Evolutionary conservation across 2,113 vertebrate genomes (phyloP).

Genomic region (Arothron firmamentum): DNA sequence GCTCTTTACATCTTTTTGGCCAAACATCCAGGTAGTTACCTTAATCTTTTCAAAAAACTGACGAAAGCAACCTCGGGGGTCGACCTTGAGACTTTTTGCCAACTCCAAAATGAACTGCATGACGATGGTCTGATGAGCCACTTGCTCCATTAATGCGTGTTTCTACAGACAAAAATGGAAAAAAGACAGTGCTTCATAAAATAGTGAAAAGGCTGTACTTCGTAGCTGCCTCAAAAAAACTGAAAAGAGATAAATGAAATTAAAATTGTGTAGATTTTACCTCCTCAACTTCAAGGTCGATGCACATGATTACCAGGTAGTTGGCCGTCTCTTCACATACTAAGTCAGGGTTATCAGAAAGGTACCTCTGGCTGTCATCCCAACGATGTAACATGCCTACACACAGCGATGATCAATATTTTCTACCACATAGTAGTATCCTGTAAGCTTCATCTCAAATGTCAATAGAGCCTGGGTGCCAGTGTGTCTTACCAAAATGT

Average conservation of each 20-base stretch:
- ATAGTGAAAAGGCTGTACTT: neutral
- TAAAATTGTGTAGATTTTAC: slow-evolving; percentile 49
- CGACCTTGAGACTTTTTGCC: slow-evolving; percentile 90
- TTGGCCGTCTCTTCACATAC: slow-evolving; percentile 95
- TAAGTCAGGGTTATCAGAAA: slow-evolving; percentile 85
- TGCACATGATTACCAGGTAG: slow-evolving; percentile 96
- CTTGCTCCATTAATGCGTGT: slow-evolving; percentile 90
- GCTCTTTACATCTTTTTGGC: neutral
- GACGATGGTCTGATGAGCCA: slow-evolving; percentile 95
- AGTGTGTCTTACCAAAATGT: slow-evolving; percentile 81
- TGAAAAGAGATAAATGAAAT: neutral
- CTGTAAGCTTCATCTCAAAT: too few species aligned
- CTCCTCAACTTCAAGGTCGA: slow-evolving; percentile 94
- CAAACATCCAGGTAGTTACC: slow-evolving; percentile 46
- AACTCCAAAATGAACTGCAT: slow-evolving; percentile 96
- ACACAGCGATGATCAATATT: too few species aligned
- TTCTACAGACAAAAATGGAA: slow-evolving; percentile 72
- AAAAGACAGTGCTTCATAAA: neutral
- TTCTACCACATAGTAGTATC: too few species aligned
- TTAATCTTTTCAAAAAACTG: slow-evolving; percentile 96
- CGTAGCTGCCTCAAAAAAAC: neutral
- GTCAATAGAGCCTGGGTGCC: too few species aligned
- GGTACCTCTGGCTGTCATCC: slow-evolving; percentile 94
- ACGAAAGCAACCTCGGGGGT: slow-evolving; percentile 89
- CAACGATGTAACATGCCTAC: slow-evolving; percentile 90